Percentiles rank a stretch among this genome's conserved stretches.
These are phyloP conservation scores for Trichogramma dendrolimi DNA, from an alignment of 2,888 invertebrate species.

Conservation along the genomic window DNA sequence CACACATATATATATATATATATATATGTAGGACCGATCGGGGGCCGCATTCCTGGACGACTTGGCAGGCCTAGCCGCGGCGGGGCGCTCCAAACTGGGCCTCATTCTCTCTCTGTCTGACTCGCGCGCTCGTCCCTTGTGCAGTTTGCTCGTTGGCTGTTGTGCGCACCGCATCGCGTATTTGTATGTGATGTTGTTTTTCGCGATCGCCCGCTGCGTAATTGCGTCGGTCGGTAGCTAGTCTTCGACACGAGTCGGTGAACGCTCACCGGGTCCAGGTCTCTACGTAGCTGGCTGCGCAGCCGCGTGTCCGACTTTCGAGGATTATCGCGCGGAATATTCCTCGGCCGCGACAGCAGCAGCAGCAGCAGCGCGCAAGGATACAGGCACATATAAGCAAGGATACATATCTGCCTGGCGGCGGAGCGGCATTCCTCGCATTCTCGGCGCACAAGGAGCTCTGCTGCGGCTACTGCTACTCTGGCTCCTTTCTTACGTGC, in stretches of 20 bases:
- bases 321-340: too few relatives aligned
- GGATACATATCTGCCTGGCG: constrained; percentile 16
- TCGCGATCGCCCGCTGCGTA: constrained; percentile 1
- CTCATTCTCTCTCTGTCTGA: background rate
- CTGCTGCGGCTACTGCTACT: too few relatives aligned
- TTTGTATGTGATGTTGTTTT: background rate
- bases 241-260: too few relatives aligned
- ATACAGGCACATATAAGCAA: background rate
- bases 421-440: constrained; percentile 32
- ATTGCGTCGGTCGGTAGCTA: background rate
- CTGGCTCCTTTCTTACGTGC: too few relatives aligned
- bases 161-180: background rate
- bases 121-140: background rate
- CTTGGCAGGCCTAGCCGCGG: constrained; percentile 22
- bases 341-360: too few relatives aligned
- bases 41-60: constrained; percentile 24
- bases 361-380: background rate
- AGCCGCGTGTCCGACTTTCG: too few relatives aligned
- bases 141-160: background rate
- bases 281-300: too few relatives aligned
- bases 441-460: constrained; percentile 23
- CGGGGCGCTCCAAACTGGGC: constrained; percentile 18
- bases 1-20: too few relatives aligned
- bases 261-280: too few relatives aligned
- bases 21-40: background rate